Base-by-base conservation (phyloP, 2,797 vertebrate species). In the Tauraco hartlaubi region DNA sequence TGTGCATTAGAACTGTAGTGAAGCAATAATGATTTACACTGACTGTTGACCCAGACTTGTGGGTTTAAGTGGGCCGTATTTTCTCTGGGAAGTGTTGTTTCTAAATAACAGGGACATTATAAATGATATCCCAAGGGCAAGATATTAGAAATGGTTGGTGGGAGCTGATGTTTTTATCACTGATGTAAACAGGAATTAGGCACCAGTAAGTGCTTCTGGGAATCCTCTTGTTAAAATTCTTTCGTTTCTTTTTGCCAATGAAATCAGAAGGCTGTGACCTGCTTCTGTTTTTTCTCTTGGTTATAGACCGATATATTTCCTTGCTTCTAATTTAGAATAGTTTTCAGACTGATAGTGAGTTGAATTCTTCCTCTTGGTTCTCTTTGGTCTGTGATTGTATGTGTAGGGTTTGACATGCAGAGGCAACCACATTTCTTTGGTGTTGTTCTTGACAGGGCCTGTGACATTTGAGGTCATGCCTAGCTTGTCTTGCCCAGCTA, bases 41-140 rank as follows among this genome's bases (percentile, higher is more conserved):
- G 63, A 58, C 73, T 92, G 88, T 92, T 94, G 93, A 96, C 91
- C 96, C 78, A 91, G 88, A 85, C 74, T 91, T 83, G 71, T 88
- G 88, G 67, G 63, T 88, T 93, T 88, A 95, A 96, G 91, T 96
- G 88, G 87, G 71, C 71, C 64, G n/a, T 92, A 90, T 96, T 96
- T 94, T 96, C 83, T 82, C 71, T 85, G 76, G 86, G 63, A 93
- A 79, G 44, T 67, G 80, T 77, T 90, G 72, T 93, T 96, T 93
- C 90, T 95, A 95, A 92, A 95, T 87, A 95, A 94, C 80, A 90
- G 93, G 85, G 72, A 81, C 94, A 84, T 94, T 94, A 95, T 84
- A 88, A 95, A 94, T 90, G 22, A 85, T 92, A 94, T 95, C 95
- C 92, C 92, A 91, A 85, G 95, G 96, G 88, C 63, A 86, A 86